Base-by-base conservation (phyloP, 1,140 invertebrate genomes). In the Trachymyrmex septentrionalis region DNA sequence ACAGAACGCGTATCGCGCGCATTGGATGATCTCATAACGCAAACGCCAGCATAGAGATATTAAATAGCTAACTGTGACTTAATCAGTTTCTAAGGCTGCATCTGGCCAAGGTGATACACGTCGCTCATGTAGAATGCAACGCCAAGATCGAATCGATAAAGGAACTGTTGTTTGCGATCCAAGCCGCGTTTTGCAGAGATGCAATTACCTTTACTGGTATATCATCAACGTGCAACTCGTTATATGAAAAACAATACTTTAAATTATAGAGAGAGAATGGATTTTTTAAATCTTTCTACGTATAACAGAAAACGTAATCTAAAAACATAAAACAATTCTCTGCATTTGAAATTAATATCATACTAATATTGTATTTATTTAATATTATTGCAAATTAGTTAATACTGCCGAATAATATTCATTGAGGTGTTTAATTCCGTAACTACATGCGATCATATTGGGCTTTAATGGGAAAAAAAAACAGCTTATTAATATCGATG, bases 1-100 rank as follows among this genome's bases (percentile, higher is more conserved):
- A 66, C 30, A 24, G 19, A 59, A 61, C 72, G 57, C 50, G 61
- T n/a, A 61, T 2, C 16, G 24, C 30, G 30, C 67, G 67, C 50
- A 61, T 66, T 81, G 66, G 87, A 87, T 90, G 89, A 91, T 91
- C 85, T 89, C 81, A 91, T 87, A 91, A 89, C 72, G 85, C 89
- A 72, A 87, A 91, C 80, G 89, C 61, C 53, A 91, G 89, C 89
- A 86, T 53, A 80, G 72, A 80, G 72, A 91, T 82, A 90, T 84
- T 69, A 84, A 84, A 91, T 75, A 78, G 81, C 80, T 84, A 88
- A 27, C 76, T 64, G 64, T 85, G 87, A 88, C 59, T 91, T 87
- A 89, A 89, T 81, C 69, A 38, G 57, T 78, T 38, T 66, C 75
- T 86, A 81, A 85, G 75, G 71, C 71, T 88, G 69, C 81, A 50